phyloP scores from a whole-genome alignment of 1,140 invertebrate species.

The Dolichoris vasculosae region DNA sequence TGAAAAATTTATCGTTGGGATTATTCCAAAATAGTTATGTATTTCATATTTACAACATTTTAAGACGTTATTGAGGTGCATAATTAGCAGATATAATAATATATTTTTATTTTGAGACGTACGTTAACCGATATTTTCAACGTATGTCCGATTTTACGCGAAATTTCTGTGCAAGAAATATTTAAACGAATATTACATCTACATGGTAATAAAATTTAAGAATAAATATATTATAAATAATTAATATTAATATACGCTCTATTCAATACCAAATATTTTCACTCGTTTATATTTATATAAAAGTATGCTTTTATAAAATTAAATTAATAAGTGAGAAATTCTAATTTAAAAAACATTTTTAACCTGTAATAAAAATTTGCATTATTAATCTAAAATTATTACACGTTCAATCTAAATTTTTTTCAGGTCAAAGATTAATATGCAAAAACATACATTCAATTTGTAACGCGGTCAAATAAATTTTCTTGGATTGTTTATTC shows the following conservation, averaged over 20 bases:
- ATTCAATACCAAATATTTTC: too few relatives aligned
- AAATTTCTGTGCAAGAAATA: too few relatives aligned
- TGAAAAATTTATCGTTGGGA: background rate
- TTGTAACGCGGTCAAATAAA: conserved; percentile 3
- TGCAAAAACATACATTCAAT: background rate
- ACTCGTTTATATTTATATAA: background rate
- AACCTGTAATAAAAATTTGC: background rate
- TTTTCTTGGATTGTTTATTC: conserved; percentile 1
- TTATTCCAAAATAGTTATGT: background rate
- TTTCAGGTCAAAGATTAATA: conserved; percentile 12
- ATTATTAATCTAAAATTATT: background rate
- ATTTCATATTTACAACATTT: background rate
- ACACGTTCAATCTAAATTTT: background rate
- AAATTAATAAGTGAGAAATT: background rate
- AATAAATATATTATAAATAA: too few relatives aligned
- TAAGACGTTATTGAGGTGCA: background rate
- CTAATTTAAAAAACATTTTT: background rate
- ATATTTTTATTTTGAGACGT: background rate
- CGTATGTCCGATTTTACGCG: too few relatives aligned
- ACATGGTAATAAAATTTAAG: too few relatives aligned
- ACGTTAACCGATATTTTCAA: background rate
- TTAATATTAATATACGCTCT: too few relatives aligned
- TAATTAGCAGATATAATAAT: background rate
- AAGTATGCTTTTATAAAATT: background rate
- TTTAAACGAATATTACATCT: background rate